Percentiles rank a stretch among this genome's conserved stretches.
phyloP scores from a whole-genome alignment of 2,888 invertebrate species.

The Idaea biselata region DNA sequence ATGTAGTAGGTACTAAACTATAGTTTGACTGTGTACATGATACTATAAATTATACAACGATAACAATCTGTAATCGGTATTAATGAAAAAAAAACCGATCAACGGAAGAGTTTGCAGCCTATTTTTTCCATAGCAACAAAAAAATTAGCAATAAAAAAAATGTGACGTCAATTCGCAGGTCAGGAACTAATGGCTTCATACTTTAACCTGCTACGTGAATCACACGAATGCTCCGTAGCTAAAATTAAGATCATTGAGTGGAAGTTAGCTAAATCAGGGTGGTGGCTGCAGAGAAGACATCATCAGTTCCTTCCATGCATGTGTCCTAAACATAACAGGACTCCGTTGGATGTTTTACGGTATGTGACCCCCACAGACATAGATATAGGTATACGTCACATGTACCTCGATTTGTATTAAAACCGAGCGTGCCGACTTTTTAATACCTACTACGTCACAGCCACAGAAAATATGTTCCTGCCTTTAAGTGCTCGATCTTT shows the following conservation, averaged over 20 bases:
- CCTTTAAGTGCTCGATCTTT: too few relatives aligned
- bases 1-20: not conserved
- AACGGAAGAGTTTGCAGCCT: not conserved
- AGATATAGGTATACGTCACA: not conserved
- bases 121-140: not conserved
- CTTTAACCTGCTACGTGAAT: constrained; percentile 58
- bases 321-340: constrained; percentile 58
- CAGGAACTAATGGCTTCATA: constrained; percentile 74
- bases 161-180: constrained; percentile 43
- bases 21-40: not conserved
- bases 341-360: constrained; percentile 63
- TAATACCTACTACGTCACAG: too few relatives aligned
- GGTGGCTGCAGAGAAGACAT: constrained; percentile 60
- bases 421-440: too few relatives aligned
- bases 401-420: too few relatives aligned
- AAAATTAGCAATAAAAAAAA: not conserved
- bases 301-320: constrained; percentile 58
- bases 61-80: not conserved
- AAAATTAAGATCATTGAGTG: constrained; percentile 69
- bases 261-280: constrained; percentile 65
- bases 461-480: too few relatives aligned
- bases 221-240: constrained; percentile 53
- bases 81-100: constrained; percentile 1
- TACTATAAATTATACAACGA: not conserved
- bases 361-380: constrained; percentile 25